phyloP scores from a whole-genome alignment of 2,797 vertebrate species.

The Coilia nasus region DNA sequence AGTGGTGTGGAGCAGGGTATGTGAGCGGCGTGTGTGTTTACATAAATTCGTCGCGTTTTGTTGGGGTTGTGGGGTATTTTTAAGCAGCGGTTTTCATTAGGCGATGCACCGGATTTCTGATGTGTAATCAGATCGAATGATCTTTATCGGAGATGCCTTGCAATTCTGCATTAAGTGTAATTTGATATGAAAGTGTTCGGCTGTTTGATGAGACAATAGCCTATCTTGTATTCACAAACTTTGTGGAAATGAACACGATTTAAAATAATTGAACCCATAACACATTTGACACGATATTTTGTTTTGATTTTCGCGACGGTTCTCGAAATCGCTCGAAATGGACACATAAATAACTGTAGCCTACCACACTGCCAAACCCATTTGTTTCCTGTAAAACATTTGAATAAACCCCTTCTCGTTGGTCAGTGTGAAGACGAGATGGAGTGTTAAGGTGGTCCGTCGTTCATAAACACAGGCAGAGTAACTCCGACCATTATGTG shows the following conservation, averaged over 20 bases:
- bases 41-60: not conserved
- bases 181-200: not conserved
- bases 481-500: not conserved
- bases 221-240: not conserved
- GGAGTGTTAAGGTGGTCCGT: constrained; percentile 48
- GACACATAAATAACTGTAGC: not conserved
- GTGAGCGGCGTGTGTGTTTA: not conserved
- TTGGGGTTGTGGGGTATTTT: not conserved
- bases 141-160: not conserved
- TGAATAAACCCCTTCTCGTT: constrained; percentile 34
- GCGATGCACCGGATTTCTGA: not conserved
- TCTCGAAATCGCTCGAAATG: constrained; percentile 28
- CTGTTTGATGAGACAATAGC: not conserved
- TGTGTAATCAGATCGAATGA: not conserved
- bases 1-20: constrained; percentile 67
- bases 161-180: not conserved
- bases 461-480: not conserved
- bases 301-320: not conserved
- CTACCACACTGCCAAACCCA: constrained; percentile 1
- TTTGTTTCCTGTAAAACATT: constrained; percentile 46
- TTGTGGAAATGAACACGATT: not conserved
- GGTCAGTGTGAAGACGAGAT: constrained; percentile 34
- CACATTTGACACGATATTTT: not conserved
- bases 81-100: not conserved
- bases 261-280: not conserved